These are phyloP conservation scores for Diplazon laetatorius DNA, from an alignment of 2,888 invertebrate genomes.

Conservation along the genomic window DNA sequence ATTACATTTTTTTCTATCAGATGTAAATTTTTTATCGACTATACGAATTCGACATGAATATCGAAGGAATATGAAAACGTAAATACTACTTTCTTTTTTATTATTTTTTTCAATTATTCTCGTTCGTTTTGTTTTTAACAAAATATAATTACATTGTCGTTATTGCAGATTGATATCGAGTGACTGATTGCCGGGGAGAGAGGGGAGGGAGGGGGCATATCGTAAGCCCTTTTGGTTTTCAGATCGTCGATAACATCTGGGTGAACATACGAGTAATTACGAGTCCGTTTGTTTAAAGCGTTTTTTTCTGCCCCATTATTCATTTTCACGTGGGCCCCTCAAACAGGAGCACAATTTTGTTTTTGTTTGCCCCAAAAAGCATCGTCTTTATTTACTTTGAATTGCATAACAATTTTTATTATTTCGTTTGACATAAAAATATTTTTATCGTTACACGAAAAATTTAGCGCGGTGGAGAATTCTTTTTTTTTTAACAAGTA, in stretches of 20 bases:
- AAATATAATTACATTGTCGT: slow-evolving; percentile 15
- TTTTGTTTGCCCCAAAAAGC: too few relatives aligned
- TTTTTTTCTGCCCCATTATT: neutral
- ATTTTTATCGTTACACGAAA: too few relatives aligned
- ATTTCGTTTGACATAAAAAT: too few relatives aligned
- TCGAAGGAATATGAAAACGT: slow-evolving; percentile 15
- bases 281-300: slow-evolving; percentile 23
- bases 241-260: slow-evolving; percentile 5
- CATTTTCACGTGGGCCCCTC: neutral
- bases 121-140: neutral
- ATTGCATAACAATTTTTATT: too few relatives aligned
- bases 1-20: neutral
- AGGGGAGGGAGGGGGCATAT: too few relatives aligned
- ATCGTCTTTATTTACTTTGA: too few relatives aligned
- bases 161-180: slow-evolving; percentile 15
- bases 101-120: slow-evolving; percentile 8
- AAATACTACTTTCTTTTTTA: slow-evolving; percentile 9
- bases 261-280: neutral
- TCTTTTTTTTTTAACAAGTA: too few relatives aligned
- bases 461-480: too few relatives aligned
- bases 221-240: slow-evolving; percentile 10
- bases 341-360: slow-evolving; percentile 34
- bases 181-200: slow-evolving; percentile 4
- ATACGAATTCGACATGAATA: slow-evolving; percentile 15
- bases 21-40: slow-evolving; percentile 20